Conservation (phyloP, 92 coral and sea anemone genomes). For the Desmophyllum pertusum region DNA sequence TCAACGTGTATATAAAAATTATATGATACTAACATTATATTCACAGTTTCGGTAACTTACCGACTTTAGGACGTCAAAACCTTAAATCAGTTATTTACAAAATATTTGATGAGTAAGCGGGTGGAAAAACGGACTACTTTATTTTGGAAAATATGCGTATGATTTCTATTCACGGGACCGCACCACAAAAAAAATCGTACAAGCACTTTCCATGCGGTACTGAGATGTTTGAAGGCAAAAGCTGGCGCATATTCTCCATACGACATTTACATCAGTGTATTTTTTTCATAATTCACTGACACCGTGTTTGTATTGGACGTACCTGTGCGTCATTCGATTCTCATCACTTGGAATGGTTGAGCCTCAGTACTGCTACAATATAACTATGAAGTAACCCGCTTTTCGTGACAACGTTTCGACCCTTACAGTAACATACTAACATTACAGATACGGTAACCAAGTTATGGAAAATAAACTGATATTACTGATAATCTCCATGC, state of each 20-base stretch:
- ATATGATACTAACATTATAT: background rate
- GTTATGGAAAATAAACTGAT: too few relatives aligned
- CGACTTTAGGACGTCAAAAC: background rate
- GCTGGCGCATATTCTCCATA: background rate
- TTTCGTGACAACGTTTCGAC: background rate
- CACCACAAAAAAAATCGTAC: background rate
- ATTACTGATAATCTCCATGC: too few relatives aligned
- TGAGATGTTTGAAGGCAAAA: background rate
- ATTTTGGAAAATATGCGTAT: background rate
- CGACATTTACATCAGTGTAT: too few relatives aligned
- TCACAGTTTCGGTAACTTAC: background rate
- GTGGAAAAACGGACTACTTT: background rate
- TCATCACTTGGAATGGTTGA: too few relatives aligned
- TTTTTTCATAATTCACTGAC: too few relatives aligned
- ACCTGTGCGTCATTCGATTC: too few relatives aligned
- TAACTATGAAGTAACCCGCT: background rate
- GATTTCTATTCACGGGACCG: background rate
- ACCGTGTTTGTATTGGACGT: too few relatives aligned
- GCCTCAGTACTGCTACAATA: too few relatives aligned
- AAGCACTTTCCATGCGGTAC: background rate
- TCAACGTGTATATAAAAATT: background rate
- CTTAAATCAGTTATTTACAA: background rate
- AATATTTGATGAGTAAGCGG: background rate
- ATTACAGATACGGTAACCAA: too few relatives aligned
- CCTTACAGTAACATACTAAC: too few relatives aligned